Conservation (phyloP, 1,140 invertebrate genomes). For the Drosophila bocki region DNA sequence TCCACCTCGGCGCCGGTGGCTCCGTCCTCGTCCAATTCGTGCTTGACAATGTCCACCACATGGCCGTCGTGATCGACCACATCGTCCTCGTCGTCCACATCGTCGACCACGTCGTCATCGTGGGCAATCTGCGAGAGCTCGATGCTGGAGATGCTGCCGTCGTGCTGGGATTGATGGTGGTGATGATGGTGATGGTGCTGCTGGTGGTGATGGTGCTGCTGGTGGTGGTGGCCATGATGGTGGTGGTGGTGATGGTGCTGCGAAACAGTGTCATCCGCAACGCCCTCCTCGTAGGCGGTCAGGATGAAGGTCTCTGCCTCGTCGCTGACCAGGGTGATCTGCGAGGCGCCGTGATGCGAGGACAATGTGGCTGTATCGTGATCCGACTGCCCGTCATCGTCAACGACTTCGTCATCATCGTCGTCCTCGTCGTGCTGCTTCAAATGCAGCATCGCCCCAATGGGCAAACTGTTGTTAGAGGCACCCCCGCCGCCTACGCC, state of each 20-base stretch:
- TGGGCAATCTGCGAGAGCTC: conserved; percentile 72
- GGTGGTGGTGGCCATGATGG: conserved; percentile 47
- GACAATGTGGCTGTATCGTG: conserved; percentile 49
- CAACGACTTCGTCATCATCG: conserved; percentile 53
- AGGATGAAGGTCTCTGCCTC: conserved; percentile 78
- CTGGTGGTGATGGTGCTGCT: conserved; percentile 58
- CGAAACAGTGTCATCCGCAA: conserved; percentile 70
- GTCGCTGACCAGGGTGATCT: conserved; percentile 73
- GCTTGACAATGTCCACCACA: conserved; percentile 77
- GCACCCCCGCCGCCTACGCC: not conserved
- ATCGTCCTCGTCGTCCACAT: conserved; percentile 67
- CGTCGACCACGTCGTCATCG: conserved; percentile 68
- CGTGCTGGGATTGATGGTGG: conserved; percentile 67
- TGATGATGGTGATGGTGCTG: conserved; percentile 55
- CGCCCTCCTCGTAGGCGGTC: conserved; percentile 78
- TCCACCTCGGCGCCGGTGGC: conserved; percentile 72
- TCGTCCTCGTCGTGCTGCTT: conserved; percentile 47
- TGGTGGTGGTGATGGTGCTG: conserved; percentile 58
- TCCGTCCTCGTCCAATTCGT: conserved; percentile 78
- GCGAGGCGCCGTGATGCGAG: conserved; percentile 62
- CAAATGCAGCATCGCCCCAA: conserved; percentile 48
- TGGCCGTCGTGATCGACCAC: conserved; percentile 65
- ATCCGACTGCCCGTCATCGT: conserved; percentile 67
- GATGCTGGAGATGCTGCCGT: conserved; percentile 77
- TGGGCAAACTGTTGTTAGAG: conserved; percentile 27